Conservation (phyloP, 2,888 invertebrate genomes). For the Drosophila ezoana region DNA sequence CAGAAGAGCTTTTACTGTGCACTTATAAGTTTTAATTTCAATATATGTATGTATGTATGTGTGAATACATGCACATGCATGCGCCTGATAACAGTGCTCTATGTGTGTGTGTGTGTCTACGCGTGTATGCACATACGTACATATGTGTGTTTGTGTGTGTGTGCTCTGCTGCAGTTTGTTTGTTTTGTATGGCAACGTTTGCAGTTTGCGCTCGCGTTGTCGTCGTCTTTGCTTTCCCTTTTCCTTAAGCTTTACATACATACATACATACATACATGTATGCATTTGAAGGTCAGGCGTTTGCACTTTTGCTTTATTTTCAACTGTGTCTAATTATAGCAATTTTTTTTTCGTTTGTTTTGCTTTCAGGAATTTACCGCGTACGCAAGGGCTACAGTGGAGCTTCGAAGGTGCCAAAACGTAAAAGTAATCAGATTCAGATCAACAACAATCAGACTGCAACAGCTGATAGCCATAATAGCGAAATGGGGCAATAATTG, state of each 20-base stretch:
- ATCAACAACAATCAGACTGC: conserved; percentile 14
- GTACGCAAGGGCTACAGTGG: conserved; percentile 49
- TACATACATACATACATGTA: no score
- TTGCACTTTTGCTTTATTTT: conserved; percentile 49
- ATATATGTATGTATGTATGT: neutral
- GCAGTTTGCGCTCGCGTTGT: conserved; percentile 23
- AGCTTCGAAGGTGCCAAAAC: conserved; percentile 56
- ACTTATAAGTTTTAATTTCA: conserved; percentile 10
- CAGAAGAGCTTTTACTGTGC: neutral
- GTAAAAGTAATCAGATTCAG: conserved; percentile 10
- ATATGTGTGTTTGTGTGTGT: neutral
- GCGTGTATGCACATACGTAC: neutral
- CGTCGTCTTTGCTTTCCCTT: conserved; percentile 56
- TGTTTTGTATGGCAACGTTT: conserved; percentile 9
- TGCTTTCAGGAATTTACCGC: conserved; percentile 45
- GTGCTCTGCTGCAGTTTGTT: conserved; percentile 21
- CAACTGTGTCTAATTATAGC: conserved; percentile 50
- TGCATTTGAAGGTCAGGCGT: conserved; percentile 61
- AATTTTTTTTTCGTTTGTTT: conserved; percentile 1
- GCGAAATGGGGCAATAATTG: conserved; percentile 58
- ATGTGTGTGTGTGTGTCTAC: neutral
- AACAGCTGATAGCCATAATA: conserved; percentile 41
- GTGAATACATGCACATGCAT: neutral
- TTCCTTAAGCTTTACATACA: conserved; percentile 38
- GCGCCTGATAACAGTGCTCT: conserved; percentile 22